Conservation (phyloP, 1,140 invertebrate species). For the Helicoverpa armigera region DNA sequence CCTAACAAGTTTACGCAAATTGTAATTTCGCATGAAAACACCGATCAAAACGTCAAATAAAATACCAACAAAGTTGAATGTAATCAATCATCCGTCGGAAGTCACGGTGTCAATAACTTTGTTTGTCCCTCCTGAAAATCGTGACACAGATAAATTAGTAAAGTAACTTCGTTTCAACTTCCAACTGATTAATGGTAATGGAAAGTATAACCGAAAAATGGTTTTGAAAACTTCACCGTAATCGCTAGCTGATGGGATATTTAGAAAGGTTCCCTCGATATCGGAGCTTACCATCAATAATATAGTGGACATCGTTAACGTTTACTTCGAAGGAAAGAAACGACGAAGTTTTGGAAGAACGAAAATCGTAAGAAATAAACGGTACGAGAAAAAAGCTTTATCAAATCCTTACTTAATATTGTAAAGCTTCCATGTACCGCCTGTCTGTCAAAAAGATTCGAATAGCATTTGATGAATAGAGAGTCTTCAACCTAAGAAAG, state of each 20-base stretch:
- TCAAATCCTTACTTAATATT: too few relatives aligned
- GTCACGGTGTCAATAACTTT: conserved; percentile 53
- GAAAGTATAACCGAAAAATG: conserved; percentile 23
- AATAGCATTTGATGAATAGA: too few relatives aligned
- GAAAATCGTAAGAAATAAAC: too few relatives aligned
- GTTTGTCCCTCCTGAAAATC: conserved; percentile 45
- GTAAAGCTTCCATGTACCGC: too few relatives aligned
- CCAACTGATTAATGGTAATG: conserved; percentile 40
- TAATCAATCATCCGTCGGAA: conserved; percentile 49
- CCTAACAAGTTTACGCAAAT: conserved; percentile 33
- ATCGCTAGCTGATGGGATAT: conserved; percentile 13
- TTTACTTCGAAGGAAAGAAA: background rate
- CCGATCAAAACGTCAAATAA: conserved; percentile 40
- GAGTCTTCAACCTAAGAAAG: too few relatives aligned
- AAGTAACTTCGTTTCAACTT: conserved; percentile 38
- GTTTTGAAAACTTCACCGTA: background rate
- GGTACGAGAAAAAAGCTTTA: too few relatives aligned
- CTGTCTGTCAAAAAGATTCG: too few relatives aligned
- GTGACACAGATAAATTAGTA: conserved; percentile 53
- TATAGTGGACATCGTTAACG: background rate
- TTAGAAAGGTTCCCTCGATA: background rate
- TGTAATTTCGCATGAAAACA: conserved; percentile 48
- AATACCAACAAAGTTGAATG: conserved; percentile 28
- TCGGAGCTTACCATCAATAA: background rate
- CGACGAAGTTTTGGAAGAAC: too few relatives aligned